A percentile compares a stretch with the other conserved stretches of the same genome.
Conservation (phyloP, 2,888 invertebrate species). For the Gnatocerus cornutus region DNA sequence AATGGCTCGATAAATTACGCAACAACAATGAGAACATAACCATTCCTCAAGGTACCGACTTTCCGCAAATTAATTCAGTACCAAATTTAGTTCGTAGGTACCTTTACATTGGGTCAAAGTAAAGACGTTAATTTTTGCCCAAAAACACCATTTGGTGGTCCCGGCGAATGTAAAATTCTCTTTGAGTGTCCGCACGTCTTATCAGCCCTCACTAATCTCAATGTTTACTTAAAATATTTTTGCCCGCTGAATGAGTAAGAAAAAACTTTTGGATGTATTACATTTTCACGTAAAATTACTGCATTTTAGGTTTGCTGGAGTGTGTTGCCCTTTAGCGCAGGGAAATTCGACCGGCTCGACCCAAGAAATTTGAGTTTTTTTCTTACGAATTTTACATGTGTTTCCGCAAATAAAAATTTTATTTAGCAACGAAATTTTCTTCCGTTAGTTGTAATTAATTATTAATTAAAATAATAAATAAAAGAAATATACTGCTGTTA, state of each 20-base stretch:
- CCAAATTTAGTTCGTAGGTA: no score
- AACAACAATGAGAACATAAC: constrained; percentile 12
- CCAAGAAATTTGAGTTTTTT: no score
- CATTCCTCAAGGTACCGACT: constrained; percentile 30
- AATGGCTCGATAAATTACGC: no score
- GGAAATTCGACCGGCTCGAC: no score
- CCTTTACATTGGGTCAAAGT: constrained; percentile 27
- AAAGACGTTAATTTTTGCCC: constrained; percentile 11
- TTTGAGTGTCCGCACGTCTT: constrained; percentile 40
- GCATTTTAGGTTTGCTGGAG: constrained; percentile 17
- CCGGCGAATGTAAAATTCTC: constrained; percentile 39
- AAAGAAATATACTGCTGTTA: no score
- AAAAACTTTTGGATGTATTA: background rate
- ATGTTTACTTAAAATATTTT: constrained; percentile 39
- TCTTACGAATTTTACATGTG: no score
- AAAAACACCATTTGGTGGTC: constrained; percentile 21
- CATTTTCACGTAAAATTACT: background rate
- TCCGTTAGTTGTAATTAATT: no score
- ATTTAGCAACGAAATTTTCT: no score
- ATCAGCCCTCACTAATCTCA: constrained; percentile 19
- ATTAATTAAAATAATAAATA: no score
- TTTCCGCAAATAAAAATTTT: no score
- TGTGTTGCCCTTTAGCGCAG: constrained; percentile 9
- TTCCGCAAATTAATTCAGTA: no score
- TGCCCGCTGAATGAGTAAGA: constrained; percentile 45